Percentiles rank a stretch among this genome's conserved stretches.
Evolutionary conservation across 2,797 vertebrate genomes (phyloP).

Genomic region (Mormyrus hasselquistii): DNA sequence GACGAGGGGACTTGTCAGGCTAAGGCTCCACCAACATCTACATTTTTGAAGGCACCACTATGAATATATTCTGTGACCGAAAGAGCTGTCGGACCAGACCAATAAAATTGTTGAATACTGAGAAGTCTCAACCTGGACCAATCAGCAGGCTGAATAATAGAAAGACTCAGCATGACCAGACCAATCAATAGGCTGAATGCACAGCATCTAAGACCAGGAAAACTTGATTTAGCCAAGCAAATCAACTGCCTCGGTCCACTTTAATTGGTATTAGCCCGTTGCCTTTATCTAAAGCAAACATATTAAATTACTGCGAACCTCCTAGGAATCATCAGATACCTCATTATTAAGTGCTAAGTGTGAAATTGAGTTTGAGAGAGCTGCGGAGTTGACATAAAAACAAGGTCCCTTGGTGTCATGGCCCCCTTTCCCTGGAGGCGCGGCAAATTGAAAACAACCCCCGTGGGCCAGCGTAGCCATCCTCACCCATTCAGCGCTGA

Average conservation of each 20-base stretch:
- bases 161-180: not conserved
- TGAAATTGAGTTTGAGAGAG: not conserved
- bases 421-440: not conserved
- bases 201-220: not conserved
- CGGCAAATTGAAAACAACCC: not conserved
- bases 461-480: not conserved
- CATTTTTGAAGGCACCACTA: not conserved
- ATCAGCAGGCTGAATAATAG: not conserved
- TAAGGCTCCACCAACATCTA: not conserved
- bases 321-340: not conserved
- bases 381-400: not conserved
- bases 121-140: not conserved
- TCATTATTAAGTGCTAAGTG: constrained; percentile 1
- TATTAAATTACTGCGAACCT: not conserved
- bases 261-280: not conserved
- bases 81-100: not conserved
- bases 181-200: not conserved
- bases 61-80: not conserved
- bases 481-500: not conserved
- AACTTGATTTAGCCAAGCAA: not conserved
- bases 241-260: not conserved
- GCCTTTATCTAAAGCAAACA: not conserved
- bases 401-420: no score
- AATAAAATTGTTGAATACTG: not conserved
- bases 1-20: not conserved